These are phyloP conservation scores for Sitta europaea DNA, from an alignment of 2,113 vertebrate species.

Conservation along the genomic window DNA sequence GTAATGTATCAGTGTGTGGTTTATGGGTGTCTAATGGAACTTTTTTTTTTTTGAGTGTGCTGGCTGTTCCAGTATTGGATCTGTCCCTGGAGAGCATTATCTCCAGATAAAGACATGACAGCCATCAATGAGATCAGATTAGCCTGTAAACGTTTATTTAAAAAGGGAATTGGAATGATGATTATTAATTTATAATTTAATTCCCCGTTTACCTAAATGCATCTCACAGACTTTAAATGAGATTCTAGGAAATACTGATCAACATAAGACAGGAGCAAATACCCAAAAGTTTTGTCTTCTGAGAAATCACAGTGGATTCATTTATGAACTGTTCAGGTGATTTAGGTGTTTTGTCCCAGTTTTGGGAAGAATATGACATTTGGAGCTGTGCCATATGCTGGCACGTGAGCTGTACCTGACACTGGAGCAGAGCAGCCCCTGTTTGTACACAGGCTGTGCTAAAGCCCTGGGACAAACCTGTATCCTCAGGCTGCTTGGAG, in stretches of 20 bases:
- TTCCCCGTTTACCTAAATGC: neutral
- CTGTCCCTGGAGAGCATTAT: neutral
- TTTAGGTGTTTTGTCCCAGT: neutral
- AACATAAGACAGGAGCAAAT: neutral
- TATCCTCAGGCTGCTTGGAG: neutral
- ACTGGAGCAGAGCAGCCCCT: accelerated
- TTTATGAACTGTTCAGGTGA: neutral
- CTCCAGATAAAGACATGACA: neutral
- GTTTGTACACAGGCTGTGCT: neutral
- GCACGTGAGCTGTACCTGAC: neutral
- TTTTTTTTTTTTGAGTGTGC: neutral
- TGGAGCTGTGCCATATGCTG: neutral
- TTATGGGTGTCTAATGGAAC: neutral
- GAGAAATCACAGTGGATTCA: neutral
- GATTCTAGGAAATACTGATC: neutral
- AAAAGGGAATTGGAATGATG: neutral
- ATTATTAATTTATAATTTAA: conserved; percentile 33
- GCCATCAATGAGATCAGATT: neutral
- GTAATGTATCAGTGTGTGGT: neutral
- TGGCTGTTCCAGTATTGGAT: neutral
- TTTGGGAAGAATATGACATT: neutral
- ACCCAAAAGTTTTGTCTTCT: neutral
- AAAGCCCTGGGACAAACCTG: neutral
- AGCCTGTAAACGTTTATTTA: neutral
- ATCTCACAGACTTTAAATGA: neutral